Conservation (phyloP, 2,113 vertebrate genomes). For the Oreocharis arfaki region DNA sequence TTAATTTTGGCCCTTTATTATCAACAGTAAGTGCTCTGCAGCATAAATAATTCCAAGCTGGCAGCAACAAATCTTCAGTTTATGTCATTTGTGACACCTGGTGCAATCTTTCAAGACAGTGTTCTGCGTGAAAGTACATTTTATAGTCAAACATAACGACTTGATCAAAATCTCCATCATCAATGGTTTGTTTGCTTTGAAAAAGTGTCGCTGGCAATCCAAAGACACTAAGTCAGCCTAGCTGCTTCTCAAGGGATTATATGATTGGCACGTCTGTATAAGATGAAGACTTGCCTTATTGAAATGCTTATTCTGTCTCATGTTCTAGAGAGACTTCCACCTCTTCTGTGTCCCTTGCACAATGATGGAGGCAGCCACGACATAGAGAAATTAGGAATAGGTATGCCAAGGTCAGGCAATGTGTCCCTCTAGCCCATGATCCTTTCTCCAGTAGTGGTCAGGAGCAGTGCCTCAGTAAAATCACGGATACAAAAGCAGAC, state of each 20-base stretch:
- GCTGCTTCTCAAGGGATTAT: background rate
- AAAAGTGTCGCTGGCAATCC: background rate
- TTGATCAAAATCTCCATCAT: background rate
- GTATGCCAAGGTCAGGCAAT: background rate
- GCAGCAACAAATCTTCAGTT: background rate
- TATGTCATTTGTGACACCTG: background rate
- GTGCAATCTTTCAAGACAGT: background rate
- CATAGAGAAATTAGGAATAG: rapidly evolving
- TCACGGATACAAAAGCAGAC: background rate
- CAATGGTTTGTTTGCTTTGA: background rate
- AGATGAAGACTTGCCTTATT: background rate
- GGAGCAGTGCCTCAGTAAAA: background rate
- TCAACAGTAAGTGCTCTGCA: background rate
- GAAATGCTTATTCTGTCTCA: background rate
- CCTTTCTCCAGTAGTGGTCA: background rate
- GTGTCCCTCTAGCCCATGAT: background rate
- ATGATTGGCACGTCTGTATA: background rate
- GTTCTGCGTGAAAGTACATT: background rate
- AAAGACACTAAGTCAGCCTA: background rate
- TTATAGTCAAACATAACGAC: background rate
- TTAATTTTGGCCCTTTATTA: background rate
- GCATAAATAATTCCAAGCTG: background rate
- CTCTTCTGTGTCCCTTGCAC: background rate
- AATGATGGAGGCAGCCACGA: background rate
- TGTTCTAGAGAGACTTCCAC: background rate